A percentile compares a stretch with the other conserved stretches of the same genome.
Evolutionary conservation across 2,113 vertebrate species (phyloP).

Genomic region (Catagonus wagneri): DNA sequence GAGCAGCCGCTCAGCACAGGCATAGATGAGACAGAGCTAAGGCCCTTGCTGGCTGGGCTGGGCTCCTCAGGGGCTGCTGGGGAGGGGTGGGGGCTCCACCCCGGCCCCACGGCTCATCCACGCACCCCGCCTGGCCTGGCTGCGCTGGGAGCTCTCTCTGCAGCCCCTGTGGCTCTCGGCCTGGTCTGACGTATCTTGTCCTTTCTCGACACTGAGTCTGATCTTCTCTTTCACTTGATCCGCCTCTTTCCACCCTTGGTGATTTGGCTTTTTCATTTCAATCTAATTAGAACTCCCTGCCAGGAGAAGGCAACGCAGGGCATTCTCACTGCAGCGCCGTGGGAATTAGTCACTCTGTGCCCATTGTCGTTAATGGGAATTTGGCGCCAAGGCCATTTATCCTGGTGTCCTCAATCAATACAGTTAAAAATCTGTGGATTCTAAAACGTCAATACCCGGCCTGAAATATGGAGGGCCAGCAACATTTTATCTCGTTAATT

Average conservation of each 20-base stretch:
- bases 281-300: conserved; percentile 68
- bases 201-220: neutral
- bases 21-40: fast-evolving
- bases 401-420: conserved; percentile 72
- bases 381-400: conserved; percentile 74
- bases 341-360: conserved; percentile 68
- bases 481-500: conserved; percentile 73
- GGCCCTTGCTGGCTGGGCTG: neutral
- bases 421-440: conserved; percentile 73
- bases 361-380: conserved; percentile 68
- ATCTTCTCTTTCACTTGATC: neutral
- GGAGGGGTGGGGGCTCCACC: fast-evolving
- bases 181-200: neutral
- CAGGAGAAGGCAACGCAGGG: conserved; percentile 56
- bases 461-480: conserved; percentile 47
- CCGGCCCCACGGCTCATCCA: fast-evolving
- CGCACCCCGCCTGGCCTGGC: fast-evolving
- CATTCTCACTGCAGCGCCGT: conserved; percentile 22
- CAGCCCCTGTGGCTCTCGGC: fast-evolving
- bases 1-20: neutral
- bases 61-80: neutral
- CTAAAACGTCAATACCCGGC: conserved; percentile 60
- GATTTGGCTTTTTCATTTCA: conserved; percentile 73
- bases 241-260: conserved; percentile 36
- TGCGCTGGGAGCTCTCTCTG: neutral